phyloP scores from a whole-genome alignment of 2,797 vertebrate species.

The Gambelia wislizenii region DNA sequence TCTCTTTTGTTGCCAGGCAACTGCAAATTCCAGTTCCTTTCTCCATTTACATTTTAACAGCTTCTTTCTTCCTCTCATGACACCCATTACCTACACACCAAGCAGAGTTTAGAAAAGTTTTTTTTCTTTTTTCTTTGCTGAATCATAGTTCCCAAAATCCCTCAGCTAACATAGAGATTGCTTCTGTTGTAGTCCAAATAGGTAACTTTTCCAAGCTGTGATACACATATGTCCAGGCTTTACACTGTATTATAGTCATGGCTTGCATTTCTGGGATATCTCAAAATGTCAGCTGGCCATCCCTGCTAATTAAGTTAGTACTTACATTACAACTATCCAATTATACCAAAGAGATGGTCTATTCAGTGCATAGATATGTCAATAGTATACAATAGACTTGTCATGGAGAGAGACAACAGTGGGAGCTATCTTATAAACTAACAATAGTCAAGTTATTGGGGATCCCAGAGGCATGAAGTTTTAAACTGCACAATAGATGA shows the following conservation, averaged over 20 bases:
- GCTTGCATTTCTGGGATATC: not conserved
- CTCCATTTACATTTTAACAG: too few relatives aligned
- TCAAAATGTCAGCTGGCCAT: not conserved
- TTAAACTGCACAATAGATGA: constrained; percentile 5
- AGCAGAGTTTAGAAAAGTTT: too few relatives aligned
- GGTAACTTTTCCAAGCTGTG: not conserved
- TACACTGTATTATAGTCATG: too few relatives aligned
- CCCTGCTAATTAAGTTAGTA: not conserved
- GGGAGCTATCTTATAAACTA: constrained; percentile 2
- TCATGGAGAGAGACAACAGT: constrained; percentile 1
- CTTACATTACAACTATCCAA: not conserved
- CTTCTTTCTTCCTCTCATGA: too few relatives aligned
- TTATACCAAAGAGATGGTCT: not conserved
- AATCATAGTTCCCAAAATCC: too few relatives aligned
- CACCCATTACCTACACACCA: too few relatives aligned
- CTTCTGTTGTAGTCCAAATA: too few relatives aligned
- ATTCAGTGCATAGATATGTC: not conserved
- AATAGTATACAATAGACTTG: not conserved
- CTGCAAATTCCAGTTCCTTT: too few relatives aligned
- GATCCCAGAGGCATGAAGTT: not conserved
- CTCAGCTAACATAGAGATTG: too few relatives aligned
- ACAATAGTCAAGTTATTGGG: not conserved
- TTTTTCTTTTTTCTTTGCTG: too few relatives aligned
- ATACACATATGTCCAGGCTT: not conserved
- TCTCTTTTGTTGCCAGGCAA: too few relatives aligned